Base-by-base conservation (phyloP, 2,888 invertebrate species). In the Pandemis corylana region DNA sequence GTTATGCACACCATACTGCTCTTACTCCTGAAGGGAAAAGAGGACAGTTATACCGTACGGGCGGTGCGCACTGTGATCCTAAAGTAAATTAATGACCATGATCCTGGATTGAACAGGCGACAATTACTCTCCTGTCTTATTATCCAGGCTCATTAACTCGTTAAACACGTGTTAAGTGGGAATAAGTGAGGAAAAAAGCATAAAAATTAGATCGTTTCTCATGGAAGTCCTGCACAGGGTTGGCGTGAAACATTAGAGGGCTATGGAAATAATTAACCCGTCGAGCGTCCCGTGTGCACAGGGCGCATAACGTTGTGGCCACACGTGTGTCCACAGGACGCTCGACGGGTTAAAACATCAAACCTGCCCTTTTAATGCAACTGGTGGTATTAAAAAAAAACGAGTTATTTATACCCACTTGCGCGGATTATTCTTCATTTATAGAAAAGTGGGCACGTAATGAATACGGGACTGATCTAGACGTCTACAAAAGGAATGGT, bases 121-220 rank as follows among this genome's bases (percentile, higher is more conserved):
- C 85, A 86, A 90, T 90, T 86, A 86, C 82, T 90, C 87, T 82
- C 78, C 82, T 87, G 87, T 88, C 90, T 82, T 87, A 89, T 89
- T 89, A 89, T 84, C 83, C 83, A 83, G 81, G 79, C 87, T 88
- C 90, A 89, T 90, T 89, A 90, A 80, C 78, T 79, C 82, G 77
- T 84, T 84, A 81, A 89, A 90, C 90, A 90, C 89, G 86, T 91
- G 91, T 89, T 83, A 78, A 82, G 78, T 76, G 78, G 77, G 83
- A 84, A 81, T 85, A 78, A 82, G 76, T 72, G 67, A 77, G 75
- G 83, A 84, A 81, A 85, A 78, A 82, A 76, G 68, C 20, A 56
- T 46, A 56, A 63, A 68, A 64, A 62, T 51, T 44, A 20, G 65
- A 66, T 67, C 70, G 66, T 66, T 70, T 75, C 74, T 75, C 70